Base-by-base conservation (phyloP, 2,113 vertebrate genomes). In the Ciconia stormi region DNA sequence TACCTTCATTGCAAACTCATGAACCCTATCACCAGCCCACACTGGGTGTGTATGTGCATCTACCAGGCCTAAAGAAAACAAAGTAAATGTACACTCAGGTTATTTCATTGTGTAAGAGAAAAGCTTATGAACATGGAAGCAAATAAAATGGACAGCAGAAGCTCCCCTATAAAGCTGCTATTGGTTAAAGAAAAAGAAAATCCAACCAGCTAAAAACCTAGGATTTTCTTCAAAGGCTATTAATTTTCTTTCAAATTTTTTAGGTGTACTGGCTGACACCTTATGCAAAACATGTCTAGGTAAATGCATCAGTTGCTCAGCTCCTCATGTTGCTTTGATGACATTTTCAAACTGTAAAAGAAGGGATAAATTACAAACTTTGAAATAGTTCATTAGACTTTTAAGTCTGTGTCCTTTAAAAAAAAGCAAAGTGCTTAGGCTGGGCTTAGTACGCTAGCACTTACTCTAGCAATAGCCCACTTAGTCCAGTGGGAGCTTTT, bases 1-100 rank as follows among this genome's bases (percentile, higher is more conserved):
- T 99, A 99, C 99, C 99, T 99, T 99, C 99, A 99, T 99, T 59
- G 99, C 98, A 98, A 99, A 99, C 76, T 99, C 99, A 85, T 99
- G 99, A 38, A 99, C 99, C 91, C 99, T 97, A 93, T 99, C 99
- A 21, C 99, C 99, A 89, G 99, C 99, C 99, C 99, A 99, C 53
- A 99, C 99, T 4, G 99, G 99, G 85, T 99, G 99, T 17, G 99
- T 99, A 96, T 99, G 99, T 34, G 99, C 99, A 87, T 99, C 99
- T 84, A 99, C 98, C 97, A 99, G 92, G 44, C 99, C 99, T 99
- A 96, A 84, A 98, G 98, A 53, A 94, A 93, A 95, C 53, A 96
- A 40, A 96, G 55, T 15, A 92, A 91, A 82, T 8, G 3, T 25
- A 81, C 25, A 46, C 14, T 76, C 10, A 9, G 27, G 38, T 95